phyloP scores from a whole-genome alignment of 2,113 vertebrate genomes.

The Antennarius striatus region DNA sequence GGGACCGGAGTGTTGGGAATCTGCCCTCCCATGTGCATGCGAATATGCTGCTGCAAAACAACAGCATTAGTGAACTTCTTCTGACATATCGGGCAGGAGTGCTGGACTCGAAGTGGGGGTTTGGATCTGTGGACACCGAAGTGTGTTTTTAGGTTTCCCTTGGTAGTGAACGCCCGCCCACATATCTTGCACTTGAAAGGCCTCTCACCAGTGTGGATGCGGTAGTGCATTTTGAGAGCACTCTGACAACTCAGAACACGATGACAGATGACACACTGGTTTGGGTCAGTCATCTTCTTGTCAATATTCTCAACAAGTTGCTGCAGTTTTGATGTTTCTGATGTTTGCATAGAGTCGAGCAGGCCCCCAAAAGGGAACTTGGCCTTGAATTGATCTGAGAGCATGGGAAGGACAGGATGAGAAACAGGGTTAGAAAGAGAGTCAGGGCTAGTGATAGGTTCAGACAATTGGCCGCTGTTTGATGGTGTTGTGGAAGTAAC shows the following conservation, averaged over 20 bases:
- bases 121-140: conserved; percentile 98
- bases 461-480: conserved; percentile 68
- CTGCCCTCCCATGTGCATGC: conserved; percentile 99
- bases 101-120: conserved; percentile 95
- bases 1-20: conserved; percentile 95
- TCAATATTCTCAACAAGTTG: conserved; percentile 99
- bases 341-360: conserved; percentile 99
- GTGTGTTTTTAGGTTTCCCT: conserved; percentile 99
- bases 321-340: conserved; percentile 98
- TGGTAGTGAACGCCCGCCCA: conserved; percentile 97
- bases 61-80: conserved; percentile 99
- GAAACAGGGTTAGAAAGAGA: conserved; percentile 75
- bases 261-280: conserved; percentile 98
- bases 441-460: conserved; percentile 75
- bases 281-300: conserved; percentile 99
- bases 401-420: conserved; percentile 87
- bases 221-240: conserved; percentile 99
- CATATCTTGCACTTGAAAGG: conserved; percentile 99
- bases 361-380: conserved; percentile 98
- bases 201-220: conserved; percentile 97
- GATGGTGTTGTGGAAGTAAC: conserved; percentile 72
- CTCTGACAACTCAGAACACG: conserved; percentile 99
- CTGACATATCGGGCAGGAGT: conserved; percentile 99
- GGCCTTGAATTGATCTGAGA: conserved; percentile 93
- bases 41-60: conserved; percentile 98